Evolutionary conservation across 1,140 invertebrate species (phyloP).

Genomic region (Maniola jurtina): DNA sequence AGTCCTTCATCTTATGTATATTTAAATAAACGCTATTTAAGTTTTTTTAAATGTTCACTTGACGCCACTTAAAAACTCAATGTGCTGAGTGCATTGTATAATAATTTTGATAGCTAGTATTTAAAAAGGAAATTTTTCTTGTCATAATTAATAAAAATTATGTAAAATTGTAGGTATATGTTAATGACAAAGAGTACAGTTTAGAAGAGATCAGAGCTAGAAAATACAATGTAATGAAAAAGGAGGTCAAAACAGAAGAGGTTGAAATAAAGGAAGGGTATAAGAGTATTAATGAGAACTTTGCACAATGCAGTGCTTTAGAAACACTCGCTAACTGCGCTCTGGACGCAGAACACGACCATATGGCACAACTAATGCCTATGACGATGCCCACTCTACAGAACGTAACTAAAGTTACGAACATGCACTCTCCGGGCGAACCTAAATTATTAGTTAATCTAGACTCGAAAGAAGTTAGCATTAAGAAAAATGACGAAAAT

Average conservation of each 20-base stretch:
- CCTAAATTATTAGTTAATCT: conserved; percentile 71
- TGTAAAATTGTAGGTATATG: conserved; percentile 76
- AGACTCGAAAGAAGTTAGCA: conserved; percentile 70
- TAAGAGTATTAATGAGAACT: conserved; percentile 61
- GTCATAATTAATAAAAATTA: too few relatives aligned
- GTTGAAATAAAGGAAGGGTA: conserved; percentile 42
- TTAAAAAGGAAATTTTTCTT: too few relatives aligned
- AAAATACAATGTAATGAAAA: conserved; percentile 68
- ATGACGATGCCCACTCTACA: conserved; percentile 64
- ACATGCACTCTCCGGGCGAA: conserved; percentile 71
- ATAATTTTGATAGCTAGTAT: too few relatives aligned
- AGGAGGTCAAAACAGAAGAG: conserved; percentile 47
- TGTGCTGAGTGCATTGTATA: too few relatives aligned
- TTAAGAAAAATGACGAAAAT: conserved; percentile 59
- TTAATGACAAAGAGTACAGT: conserved; percentile 81
- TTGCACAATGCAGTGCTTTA: conserved; percentile 69
- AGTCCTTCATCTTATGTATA: too few relatives aligned
- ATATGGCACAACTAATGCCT: conserved; percentile 69
- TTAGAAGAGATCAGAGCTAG: conserved; percentile 83
- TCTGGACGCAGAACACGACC: conserved; percentile 68
- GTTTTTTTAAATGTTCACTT: too few relatives aligned
- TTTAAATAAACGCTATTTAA: too few relatives aligned
- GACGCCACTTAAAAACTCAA: too few relatives aligned
- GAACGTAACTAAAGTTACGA: conserved; percentile 69
- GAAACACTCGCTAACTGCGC: conserved; percentile 75